phyloP scores from a whole-genome alignment of 2,113 vertebrate genomes.

The Aepyceros melampus region DNA sequence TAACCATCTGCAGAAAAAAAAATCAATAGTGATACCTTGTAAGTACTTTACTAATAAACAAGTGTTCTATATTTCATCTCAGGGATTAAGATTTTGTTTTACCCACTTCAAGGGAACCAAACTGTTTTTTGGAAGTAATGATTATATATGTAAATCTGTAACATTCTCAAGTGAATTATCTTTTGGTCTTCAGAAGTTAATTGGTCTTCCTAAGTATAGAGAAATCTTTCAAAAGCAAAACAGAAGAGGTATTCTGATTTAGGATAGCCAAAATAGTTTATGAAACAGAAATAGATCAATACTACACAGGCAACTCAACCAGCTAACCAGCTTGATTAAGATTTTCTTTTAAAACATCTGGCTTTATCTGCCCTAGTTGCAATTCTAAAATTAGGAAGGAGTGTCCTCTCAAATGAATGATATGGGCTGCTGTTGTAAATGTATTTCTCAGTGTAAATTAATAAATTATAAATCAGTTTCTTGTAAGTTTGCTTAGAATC shows the following conservation, averaged over 20 bases:
- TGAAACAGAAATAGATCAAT: not conserved
- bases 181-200: not conserved
- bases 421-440: not conserved
- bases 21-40: not conserved
- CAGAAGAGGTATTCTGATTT: not conserved
- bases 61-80: not conserved
- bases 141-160: not conserved
- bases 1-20: not conserved
- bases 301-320: not conserved
- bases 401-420: not conserved
- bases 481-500: not conserved
- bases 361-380: not conserved
- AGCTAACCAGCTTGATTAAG: not conserved
- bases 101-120: not conserved
- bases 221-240: not conserved
- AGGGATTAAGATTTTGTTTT: not conserved
- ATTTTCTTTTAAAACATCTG: not conserved
- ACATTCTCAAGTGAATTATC: not conserved
- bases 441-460: not conserved
- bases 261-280: not conserved
- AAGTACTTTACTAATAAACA: not conserved
- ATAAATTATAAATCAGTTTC: not conserved
- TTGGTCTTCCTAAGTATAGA: not conserved
- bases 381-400: not conserved
- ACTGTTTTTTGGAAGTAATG: not conserved